These are phyloP conservation scores for Amblyraja radiata DNA, from an alignment of 2,797 vertebrate species.

Conservation along the genomic window DNA sequence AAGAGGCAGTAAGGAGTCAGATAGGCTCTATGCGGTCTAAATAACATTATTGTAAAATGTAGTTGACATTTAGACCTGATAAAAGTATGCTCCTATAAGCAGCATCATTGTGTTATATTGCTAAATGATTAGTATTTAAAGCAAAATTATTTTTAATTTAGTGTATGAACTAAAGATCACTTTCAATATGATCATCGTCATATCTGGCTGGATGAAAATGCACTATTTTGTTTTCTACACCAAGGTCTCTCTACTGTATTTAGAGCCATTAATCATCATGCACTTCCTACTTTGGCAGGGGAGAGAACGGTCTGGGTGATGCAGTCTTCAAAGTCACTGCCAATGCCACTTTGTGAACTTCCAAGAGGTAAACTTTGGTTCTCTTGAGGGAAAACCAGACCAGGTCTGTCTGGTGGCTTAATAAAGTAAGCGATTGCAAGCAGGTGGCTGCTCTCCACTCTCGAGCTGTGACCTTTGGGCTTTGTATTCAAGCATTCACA, in stretches of 20 bases:
- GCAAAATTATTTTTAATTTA: conserved; percentile 1
- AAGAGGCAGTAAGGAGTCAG: not conserved
- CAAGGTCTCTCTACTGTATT: not conserved
- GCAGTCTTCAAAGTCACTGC: not conserved
- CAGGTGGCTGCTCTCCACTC: not conserved
- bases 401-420: not conserved
- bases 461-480: not conserved
- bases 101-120: not conserved
- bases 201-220: not conserved
- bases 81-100: not conserved
- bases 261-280: not conserved
- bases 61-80: not conserved
- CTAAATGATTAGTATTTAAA: not conserved
- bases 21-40: not conserved
- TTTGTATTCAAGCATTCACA: not conserved
- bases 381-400: not conserved
- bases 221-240: not conserved
- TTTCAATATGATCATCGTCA: not conserved
- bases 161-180: not conserved
- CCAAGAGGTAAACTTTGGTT: not conserved
- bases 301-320: conserved; percentile 25
- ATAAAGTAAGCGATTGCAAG: conserved; percentile 3
- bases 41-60: not conserved
- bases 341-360: not conserved
- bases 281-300: not conserved